Percentiles rank a stretch among this genome's conserved stretches.
Evolutionary conservation across 92 coral and sea anemone genomes (phyloP).

Genomic region (Montipora capitata): DNA sequence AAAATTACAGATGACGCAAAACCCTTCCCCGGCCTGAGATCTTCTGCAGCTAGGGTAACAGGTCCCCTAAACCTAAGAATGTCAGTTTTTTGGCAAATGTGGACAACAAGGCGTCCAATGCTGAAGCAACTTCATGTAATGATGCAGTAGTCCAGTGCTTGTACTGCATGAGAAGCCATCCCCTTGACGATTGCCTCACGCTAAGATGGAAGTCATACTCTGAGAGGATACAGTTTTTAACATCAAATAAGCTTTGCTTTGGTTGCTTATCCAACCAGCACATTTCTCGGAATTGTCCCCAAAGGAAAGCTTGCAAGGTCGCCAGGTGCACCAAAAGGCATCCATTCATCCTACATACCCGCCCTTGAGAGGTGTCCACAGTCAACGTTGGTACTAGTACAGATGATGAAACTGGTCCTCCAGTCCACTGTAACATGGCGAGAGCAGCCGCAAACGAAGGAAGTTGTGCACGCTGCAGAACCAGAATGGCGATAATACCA

Average conservation of each 20-base stretch:
- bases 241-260: constrained; percentile 2
- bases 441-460: not conserved
- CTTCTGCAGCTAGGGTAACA: not conserved
- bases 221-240: not conserved
- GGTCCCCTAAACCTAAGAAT: not conserved
- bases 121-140: too few relatives aligned
- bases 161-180: not conserved
- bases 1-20: not conserved
- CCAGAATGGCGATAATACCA: constrained; percentile 55
- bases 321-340: not conserved
- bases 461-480: not conserved
- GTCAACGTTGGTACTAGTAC: not conserved
- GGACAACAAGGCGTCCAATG: not conserved
- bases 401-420: not conserved
- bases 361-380: not conserved
- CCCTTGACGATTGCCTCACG: not conserved
- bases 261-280: constrained; percentile 1
- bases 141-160: too few relatives aligned
- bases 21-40: not conserved
- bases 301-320: not conserved
- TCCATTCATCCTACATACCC: not conserved
- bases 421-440: constrained; percentile 1
- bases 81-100: not conserved
- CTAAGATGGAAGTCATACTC: constrained; percentile 6
- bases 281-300: not conserved